Base-by-base conservation (phyloP, 2,113 vertebrate species). In the Alexandromys fortis region DNA sequence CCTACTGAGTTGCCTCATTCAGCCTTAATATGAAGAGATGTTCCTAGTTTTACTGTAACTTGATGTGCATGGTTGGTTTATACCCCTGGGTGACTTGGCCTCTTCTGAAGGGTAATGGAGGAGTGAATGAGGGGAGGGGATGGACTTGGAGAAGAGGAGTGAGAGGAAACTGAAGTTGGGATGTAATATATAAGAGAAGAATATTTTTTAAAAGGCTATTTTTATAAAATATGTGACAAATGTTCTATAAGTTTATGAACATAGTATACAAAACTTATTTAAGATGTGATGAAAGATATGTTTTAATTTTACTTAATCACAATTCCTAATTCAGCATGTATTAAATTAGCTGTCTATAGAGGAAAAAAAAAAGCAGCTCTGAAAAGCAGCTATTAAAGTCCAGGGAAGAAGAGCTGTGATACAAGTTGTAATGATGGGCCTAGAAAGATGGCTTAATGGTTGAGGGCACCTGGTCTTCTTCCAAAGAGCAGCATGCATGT, bases 41-140 rank as follows among this genome's bases (percentile, higher is more conserved):
- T 19, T 2, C 68, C 33, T n/a, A 70, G 68, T 70, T 14, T n/a
- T 35, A n/a, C 7, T n/a, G 14, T n/a, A n/a, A 26, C 12, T 67
- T 67, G 30, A 70, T 19, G 17, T n/a, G 14, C 7, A n/a, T 70
- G 33, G 35, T 70, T n/a, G 68, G 6, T n/a, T 70, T 70, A 70
- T 3, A n/a, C 16, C 0, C 33, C 2, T n/a, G 33, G 33, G 33
- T n/a, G 68, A 14, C 6, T 33, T n/a, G 14, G 5, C 0, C 5
- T n/a, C 16, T 70, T 35, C 16, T n/a, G 7, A 70, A n/a, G 33
- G 6, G 16, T n/a, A 35, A 70, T 70, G 14, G 30, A 35, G 67
- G 13, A 35, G 30, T 33, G 5, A 5, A 35, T 33, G 11, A 4
- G 65, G 65, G 3, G 52, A 33, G 65, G 30, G 13, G 55, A 58